Conservation (phyloP, 1,140 invertebrate species). For the Achroia grisella region DNA sequence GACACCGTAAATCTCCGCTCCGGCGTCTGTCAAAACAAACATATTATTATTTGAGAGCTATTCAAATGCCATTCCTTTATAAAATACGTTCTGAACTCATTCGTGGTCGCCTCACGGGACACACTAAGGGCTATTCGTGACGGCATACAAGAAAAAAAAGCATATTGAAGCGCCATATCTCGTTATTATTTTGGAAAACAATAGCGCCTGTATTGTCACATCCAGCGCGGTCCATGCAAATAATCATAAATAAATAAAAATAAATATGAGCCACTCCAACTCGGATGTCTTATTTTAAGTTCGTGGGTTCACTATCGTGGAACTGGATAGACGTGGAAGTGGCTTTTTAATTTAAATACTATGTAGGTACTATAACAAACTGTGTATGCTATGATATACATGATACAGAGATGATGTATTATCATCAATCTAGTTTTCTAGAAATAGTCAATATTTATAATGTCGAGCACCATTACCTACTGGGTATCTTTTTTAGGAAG, state of each 20-base stretch:
- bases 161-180: conserved; percentile 56
- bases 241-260: conserved; percentile 74
- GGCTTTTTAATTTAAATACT: conserved; percentile 1
- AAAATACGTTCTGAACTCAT: conserved; percentile 40
- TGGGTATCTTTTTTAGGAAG: too few species aligned
- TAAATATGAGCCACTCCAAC: conserved; percentile 51
- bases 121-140: conserved; percentile 42
- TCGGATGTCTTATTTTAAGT: conserved; percentile 64
- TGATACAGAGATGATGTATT: too few species aligned
- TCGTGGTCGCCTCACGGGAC: conserved; percentile 14
- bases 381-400: too few species aligned
- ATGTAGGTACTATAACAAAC: too few species aligned
- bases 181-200: conserved; percentile 71
- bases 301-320: conserved; percentile 26
- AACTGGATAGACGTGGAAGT: conserved; percentile 23
- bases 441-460: too few species aligned
- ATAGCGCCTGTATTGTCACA: conserved; percentile 67
- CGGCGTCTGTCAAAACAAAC: conserved; percentile 28
- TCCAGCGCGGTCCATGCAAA: conserved; percentile 68
- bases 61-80: conserved; percentile 59
- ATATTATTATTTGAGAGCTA: conserved; percentile 57
- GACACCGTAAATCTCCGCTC: conserved; percentile 34
- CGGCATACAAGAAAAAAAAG: conserved; percentile 38
- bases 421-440: too few species aligned
- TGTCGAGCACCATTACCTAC: too few species aligned